Evolutionary conservation across 2,113 vertebrate genomes (phyloP), one percentile per base, ranked within the genome.

Genomic region (Menidia beryllina): DNA sequence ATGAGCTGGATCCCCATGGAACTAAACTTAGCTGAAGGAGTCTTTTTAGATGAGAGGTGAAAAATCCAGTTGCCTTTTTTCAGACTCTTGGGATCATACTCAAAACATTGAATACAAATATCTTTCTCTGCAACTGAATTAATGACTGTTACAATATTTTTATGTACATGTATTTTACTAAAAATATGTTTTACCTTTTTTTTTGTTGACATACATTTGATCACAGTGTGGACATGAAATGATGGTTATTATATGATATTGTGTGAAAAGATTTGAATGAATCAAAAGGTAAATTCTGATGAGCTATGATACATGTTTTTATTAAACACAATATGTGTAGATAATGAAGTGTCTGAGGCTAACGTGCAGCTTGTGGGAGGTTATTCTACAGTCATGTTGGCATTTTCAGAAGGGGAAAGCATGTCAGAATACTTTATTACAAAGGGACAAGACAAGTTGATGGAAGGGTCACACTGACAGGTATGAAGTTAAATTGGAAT

Each of bases 351-450:
- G 19, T 59, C 62, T 69, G 36, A 39, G 34, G 9, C 58, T 71
- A 63, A 20, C 34, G 4, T 75, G 36, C 25, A 41, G 49, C 69
- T 53, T 57, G 10, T 75, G 5, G 56, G n/a, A 53, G 70, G 51
- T 8, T 53, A 19, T 48, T 69, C 56, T 5, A 53, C 19, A 4
- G 21, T 13, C n/a, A 36, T 4, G 41, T 49, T n/a, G 17, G 62
- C 51, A 5, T 53, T 60, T 26, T 59, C 0, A 68, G 21, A 63
- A 12, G 26, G 59, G 23, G 34, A 38, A 53, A 27, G 55, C 34
- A 70, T 77, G 79, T 85, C 39, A 54, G 26, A 52, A 52, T 1
- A 41, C 51, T 43, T 57, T 43, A 15, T 50, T 74, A 21, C 5
- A 57, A 72, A 56, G 25, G 17, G 12, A 21, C 56, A n/a, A 73